These are phyloP conservation scores for Myzus persicae DNA, from an alignment of 1,140 invertebrate species.

Conservation along the genomic window DNA sequence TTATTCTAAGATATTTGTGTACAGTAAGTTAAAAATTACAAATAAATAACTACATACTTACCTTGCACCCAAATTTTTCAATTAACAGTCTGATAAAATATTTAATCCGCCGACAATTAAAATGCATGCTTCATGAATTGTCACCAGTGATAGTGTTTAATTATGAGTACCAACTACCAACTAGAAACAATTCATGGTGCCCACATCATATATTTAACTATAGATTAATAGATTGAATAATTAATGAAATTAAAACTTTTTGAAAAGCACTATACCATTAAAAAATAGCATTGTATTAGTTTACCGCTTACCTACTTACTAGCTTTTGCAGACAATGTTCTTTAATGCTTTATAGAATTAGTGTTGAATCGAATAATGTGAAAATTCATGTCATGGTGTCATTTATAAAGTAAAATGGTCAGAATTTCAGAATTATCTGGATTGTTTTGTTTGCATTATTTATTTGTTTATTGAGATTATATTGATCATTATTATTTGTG, in stretches of 20 bases:
- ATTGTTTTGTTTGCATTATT: slow-evolving; percentile 17
- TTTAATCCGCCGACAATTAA: slow-evolving; percentile 8
- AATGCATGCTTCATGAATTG: slow-evolving; percentile 51
- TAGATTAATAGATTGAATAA: background rate
- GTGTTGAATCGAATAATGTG: background rate
- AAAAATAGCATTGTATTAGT: background rate
- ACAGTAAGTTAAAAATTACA: too few relatives aligned
- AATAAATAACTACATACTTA: background rate
- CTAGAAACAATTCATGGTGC: slow-evolving; percentile 46
- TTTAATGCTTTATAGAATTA: background rate
- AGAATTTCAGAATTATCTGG: slow-evolving; percentile 16
- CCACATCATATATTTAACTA: background rate
- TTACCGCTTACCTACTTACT: background rate
- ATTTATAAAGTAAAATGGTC: slow-evolving; percentile 17
- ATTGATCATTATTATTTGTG: slow-evolving; percentile 7
- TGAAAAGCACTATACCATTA: background rate
- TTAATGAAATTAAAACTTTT: background rate
- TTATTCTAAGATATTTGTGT: background rate
- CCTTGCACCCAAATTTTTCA: background rate
- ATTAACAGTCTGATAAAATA: background rate
- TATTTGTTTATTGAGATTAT: slow-evolving; percentile 38
- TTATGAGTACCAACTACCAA: slow-evolving; percentile 47
- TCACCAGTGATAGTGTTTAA: slow-evolving; percentile 54
- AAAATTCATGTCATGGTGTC: background rate
- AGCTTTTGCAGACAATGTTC: background rate